These are phyloP conservation scores for Sitobion miscanthi DNA, from an alignment of 1,140 invertebrate genomes.

Conservation along the genomic window DNA sequence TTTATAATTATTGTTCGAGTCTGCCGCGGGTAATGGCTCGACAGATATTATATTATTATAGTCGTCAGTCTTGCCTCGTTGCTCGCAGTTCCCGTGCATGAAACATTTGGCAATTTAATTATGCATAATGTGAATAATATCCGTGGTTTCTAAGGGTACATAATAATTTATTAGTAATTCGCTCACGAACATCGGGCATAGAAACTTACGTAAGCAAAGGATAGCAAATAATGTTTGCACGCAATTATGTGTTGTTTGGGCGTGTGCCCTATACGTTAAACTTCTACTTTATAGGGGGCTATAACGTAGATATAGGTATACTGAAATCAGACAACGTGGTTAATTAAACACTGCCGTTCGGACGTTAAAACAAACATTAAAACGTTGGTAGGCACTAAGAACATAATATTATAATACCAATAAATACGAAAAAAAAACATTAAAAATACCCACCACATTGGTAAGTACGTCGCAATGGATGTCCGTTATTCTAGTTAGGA, in stretches of 20 bases:
- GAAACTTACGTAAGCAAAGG: slow-evolving; percentile 20
- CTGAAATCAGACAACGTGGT: slow-evolving; percentile 7
- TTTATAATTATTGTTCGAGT: neutral
- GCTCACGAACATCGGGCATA: neutral
- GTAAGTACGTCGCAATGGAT: no score
- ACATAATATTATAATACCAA: no score
- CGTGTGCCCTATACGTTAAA: neutral
- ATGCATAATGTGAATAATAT: slow-evolving; percentile 47
- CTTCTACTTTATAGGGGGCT: neutral
- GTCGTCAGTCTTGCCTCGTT: neutral
- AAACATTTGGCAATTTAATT: slow-evolving; percentile 34
- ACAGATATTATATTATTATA: neutral
- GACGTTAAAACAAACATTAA: slow-evolving; percentile 17
- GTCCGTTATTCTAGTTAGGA: no score
- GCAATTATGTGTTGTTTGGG: slow-evolving; percentile 1
- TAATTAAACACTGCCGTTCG: neutral
- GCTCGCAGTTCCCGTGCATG: neutral
- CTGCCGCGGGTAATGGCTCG: neutral
- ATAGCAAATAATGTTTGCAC: slow-evolving; percentile 20
- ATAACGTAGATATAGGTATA: neutral
- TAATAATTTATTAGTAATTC: slow-evolving; percentile 43
- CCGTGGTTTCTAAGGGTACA: neutral
- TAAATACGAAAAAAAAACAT: no score
- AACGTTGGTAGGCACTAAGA: neutral
- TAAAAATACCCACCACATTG: no score